These are phyloP conservation scores for Oostethus manadensis DNA, from an alignment of 2,113 vertebrate genomes.

Conservation along the genomic window DNA sequence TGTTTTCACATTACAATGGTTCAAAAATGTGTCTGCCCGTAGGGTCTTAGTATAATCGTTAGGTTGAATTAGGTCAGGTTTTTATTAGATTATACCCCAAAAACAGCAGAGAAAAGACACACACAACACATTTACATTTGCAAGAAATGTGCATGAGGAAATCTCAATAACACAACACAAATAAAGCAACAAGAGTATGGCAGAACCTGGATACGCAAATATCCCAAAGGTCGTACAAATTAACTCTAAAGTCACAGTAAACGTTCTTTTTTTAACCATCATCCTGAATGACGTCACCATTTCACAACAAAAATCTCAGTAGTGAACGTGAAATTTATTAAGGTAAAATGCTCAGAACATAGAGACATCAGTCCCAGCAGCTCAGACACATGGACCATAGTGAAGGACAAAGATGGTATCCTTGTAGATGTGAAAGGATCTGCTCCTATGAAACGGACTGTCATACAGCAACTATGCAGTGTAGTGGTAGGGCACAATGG, in stretches of 20 bases:
- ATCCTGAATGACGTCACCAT: too few species aligned
- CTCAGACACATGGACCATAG: too few species aligned
- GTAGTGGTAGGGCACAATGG: too few species aligned
- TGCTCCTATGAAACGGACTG: too few species aligned
- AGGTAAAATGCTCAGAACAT: too few species aligned
- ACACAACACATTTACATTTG: neutral
- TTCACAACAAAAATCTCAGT: too few species aligned
- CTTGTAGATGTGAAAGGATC: too few species aligned
- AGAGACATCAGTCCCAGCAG: too few species aligned
- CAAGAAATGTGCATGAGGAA: neutral
- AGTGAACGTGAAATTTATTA: neutral
- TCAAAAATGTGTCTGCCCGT: neutral
- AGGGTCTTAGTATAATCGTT: neutral
- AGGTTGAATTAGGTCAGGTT: neutral
- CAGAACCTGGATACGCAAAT: neutral
- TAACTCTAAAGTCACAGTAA: too few species aligned
- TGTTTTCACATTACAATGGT: constrained; percentile 4
- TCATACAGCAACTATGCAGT: too few species aligned
- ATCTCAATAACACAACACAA: neutral
- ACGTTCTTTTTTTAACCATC: too few species aligned
- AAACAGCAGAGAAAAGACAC: neutral
- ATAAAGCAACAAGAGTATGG: neutral
- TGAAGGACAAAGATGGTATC: too few species aligned
- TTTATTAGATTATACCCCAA: neutral
- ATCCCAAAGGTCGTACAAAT: neutral